Evolutionary conservation across 1,140 invertebrate genomes (phyloP).

Genomic region (Nasonia giraulti): DNA sequence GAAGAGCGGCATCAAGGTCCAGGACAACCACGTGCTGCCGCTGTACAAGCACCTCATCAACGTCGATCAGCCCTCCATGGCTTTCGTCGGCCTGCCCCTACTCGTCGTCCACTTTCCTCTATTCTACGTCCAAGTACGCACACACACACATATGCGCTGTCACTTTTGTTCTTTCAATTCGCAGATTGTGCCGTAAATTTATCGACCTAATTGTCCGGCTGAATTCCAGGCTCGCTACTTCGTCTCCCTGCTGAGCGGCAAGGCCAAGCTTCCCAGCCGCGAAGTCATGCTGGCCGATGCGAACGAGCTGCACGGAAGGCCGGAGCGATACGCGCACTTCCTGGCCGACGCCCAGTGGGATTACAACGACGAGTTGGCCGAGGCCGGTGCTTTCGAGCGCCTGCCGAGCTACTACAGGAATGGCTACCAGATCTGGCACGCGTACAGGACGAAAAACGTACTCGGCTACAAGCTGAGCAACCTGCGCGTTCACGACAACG

Average conservation of each 20-base stretch:
- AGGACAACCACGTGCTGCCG: conserved; percentile 80
- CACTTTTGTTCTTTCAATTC: no score
- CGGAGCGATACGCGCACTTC: conserved; percentile 62
- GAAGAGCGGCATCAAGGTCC: conserved; percentile 76
- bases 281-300: background rate
- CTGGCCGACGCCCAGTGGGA: conserved; percentile 61
- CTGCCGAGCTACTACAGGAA: conserved; percentile 62
- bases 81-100: conserved; percentile 79
- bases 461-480: conserved; percentile 8
- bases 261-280: conserved; percentile 72
- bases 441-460: background rate
- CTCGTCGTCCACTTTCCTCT: conserved; percentile 79
- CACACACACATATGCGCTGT: no score
- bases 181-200: background rate
- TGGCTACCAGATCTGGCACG: conserved; percentile 57
- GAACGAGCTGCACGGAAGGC: background rate
- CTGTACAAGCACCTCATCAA: conserved; percentile 86
- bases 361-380: conserved; percentile 64
- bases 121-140: conserved; percentile 84
- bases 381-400: conserved; percentile 57
- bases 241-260: conserved; percentile 74
- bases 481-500: background rate
- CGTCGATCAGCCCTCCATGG: conserved; percentile 81
- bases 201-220: conserved; percentile 21
- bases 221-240: conserved; percentile 75